Evolutionary conservation across 2,797 vertebrate genomes (phyloP), one percentile per base, ranked within the genome.

Genomic region (Propithecus deckenii): DNA sequence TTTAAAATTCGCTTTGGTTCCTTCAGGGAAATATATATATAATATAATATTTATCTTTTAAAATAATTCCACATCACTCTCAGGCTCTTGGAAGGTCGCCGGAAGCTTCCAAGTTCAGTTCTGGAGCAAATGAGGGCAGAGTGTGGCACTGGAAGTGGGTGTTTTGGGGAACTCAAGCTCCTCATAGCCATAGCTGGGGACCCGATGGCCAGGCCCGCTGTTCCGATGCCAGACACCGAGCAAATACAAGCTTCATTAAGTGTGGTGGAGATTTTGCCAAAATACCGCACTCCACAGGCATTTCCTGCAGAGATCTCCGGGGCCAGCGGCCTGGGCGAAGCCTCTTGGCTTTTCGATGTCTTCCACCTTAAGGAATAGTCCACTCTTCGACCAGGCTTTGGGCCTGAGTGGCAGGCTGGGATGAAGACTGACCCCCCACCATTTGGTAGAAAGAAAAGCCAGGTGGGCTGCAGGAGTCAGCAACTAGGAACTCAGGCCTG

Each of bases 1-100:
- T 97, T 98, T 97, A 98, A 97, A 97, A 97, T 96, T 98, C 93
- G 8, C 99, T 99, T 99, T 99, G 99, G 98, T 99, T 99, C 98
- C 97, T 99, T 98, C 98, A 98, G 98, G 98, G 98, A 98, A 98
- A 98, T 98, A 98, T 98, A 98, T 97, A 96, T 98, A 98, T 98
- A 98, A 97, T 98, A 97, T 98, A 97, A 97, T 97, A 97, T 97
- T 98, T 98, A 97, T 98, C 92, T 98, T 98, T 98, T 98, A 99
- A 98, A 99, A 98, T 98, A 99, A 98, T 98, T 98, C 97, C 97
- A 74, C 98, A 98, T 97, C 87, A 96, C 94, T 98, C 96, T 98
- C 87, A 57, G 65, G 96, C 98, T 98, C 97, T 98, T 98, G 97
- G 97, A 98, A 98, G 98, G 95, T 57, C 89, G 61, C 96, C 48